phyloP scores from a whole-genome alignment of 2,113 vertebrate species.

The Tetrao urogallus region DNA sequence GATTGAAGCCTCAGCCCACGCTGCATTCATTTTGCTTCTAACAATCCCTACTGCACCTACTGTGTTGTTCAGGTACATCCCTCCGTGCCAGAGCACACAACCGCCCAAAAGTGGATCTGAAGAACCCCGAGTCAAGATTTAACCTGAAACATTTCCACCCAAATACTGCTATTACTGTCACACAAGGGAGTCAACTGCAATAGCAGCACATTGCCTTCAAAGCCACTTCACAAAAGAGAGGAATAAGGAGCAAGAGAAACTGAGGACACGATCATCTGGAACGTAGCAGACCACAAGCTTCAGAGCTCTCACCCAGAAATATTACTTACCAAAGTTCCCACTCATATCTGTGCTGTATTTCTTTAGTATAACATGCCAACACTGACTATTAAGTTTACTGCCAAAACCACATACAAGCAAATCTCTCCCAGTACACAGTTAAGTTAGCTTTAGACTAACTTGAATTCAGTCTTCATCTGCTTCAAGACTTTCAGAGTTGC shows the following conservation, averaged over 20 bases:
- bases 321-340: neutral
- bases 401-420: neutral
- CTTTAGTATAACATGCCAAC: neutral
- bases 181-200: neutral
- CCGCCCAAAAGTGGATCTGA: neutral
- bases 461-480: neutral
- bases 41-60: rapidly evolving
- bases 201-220: neutral
- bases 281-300: neutral
- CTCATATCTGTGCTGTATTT: neutral
- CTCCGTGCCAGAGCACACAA: neutral
- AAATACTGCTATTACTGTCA: rapidly evolving
- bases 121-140: neutral
- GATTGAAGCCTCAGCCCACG: neutral
- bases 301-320: neutral
- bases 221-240: too few relatives aligned
- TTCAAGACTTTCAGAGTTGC: neutral
- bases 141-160: neutral
- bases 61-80: rapidly evolving
- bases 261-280: neutral
- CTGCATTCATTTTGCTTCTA: neutral
- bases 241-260: too few relatives aligned
- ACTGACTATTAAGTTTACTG: neutral
- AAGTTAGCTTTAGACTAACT: neutral
- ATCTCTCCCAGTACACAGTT: neutral